Evolutionary conservation across 2,113 vertebrate genomes (phyloP).

Genomic region (Callopanchax toddi): DNA sequence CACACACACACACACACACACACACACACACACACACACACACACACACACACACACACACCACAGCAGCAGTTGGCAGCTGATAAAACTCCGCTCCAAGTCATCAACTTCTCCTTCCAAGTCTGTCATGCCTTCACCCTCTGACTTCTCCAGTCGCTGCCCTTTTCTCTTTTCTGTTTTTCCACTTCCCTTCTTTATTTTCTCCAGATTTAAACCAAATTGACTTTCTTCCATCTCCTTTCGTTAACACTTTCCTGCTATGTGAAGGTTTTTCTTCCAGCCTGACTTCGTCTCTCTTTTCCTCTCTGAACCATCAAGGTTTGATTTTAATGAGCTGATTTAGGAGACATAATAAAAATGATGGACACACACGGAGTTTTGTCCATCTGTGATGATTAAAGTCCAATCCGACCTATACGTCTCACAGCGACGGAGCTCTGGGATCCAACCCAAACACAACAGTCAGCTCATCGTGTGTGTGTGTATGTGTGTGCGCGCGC

Average conservation of each 20-base stretch:
- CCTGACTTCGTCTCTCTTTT: background rate
- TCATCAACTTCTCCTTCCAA: conserved; percentile 39
- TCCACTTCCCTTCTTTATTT: background rate
- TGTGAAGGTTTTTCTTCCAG: background rate
- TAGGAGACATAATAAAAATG: conserved; percentile 25
- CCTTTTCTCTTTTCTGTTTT: background rate
- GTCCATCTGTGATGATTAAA: conserved; percentile 33
- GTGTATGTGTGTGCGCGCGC: too few relatives aligned
- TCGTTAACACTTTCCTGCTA: background rate
- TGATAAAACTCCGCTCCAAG: conserved; percentile 49
- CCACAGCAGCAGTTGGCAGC: conserved; percentile 49
- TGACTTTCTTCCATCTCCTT: background rate
- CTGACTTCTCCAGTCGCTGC: background rate
- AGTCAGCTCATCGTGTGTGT: background rate
- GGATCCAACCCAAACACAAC: background rate
- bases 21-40: conserved; percentile 43
- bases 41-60: conserved; percentile 43
- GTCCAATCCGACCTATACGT: conserved; percentile 26
- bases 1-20: conserved; percentile 39
- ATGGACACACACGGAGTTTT: conserved; percentile 43
- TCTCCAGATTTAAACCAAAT: conserved; percentile 17
- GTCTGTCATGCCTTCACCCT: conserved; percentile 6
- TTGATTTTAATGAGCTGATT: conserved; percentile 36
- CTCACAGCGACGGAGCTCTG: background rate
- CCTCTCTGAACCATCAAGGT: conserved; percentile 5